Evolutionary conservation across 1,140 invertebrate species (phyloP).

Genomic region (Samia ricini): DNA sequence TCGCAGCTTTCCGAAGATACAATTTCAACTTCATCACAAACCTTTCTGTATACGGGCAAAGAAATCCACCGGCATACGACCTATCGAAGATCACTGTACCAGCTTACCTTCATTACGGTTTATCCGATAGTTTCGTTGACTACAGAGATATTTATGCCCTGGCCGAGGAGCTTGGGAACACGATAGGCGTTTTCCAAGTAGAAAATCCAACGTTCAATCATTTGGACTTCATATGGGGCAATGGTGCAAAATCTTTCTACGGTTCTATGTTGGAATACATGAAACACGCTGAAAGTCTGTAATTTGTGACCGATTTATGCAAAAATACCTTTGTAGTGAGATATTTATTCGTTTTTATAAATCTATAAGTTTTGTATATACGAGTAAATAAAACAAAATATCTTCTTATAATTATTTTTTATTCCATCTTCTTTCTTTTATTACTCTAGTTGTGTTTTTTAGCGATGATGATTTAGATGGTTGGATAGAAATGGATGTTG

Average conservation of each 20-base stretch:
- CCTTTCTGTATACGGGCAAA: slow-evolving; percentile 65
- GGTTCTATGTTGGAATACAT: slow-evolving; percentile 28
- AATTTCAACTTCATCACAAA: slow-evolving; percentile 73
- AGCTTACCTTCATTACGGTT: slow-evolving; percentile 79
- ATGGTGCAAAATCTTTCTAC: slow-evolving; percentile 76
- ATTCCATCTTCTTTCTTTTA: no score
- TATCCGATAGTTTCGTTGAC: slow-evolving; percentile 79
- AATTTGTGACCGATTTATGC: no score
- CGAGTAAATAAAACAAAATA: no score
- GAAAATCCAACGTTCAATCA: slow-evolving; percentile 80
- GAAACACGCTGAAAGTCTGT: slow-evolving; percentile 15
- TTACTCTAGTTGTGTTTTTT: no score
- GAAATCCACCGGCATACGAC: slow-evolving; percentile 78
- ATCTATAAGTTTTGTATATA: no score
- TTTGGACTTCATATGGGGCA: slow-evolving; percentile 82
- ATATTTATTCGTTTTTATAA: no score
- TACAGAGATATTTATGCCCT: slow-evolving; percentile 79
- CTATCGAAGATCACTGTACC: slow-evolving; percentile 80
- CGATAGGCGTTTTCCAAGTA: slow-evolving; percentile 64
- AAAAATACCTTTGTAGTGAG: no score
- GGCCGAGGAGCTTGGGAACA: slow-evolving; percentile 63
- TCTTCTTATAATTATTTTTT: no score
- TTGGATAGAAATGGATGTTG: no score
- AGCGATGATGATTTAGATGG: no score
- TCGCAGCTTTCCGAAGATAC: slow-evolving; percentile 61